Percentiles rank a stretch among this genome's conserved stretches.
phyloP scores from a whole-genome alignment of 1,140 invertebrate genomes.

The Proales similis region DNA sequence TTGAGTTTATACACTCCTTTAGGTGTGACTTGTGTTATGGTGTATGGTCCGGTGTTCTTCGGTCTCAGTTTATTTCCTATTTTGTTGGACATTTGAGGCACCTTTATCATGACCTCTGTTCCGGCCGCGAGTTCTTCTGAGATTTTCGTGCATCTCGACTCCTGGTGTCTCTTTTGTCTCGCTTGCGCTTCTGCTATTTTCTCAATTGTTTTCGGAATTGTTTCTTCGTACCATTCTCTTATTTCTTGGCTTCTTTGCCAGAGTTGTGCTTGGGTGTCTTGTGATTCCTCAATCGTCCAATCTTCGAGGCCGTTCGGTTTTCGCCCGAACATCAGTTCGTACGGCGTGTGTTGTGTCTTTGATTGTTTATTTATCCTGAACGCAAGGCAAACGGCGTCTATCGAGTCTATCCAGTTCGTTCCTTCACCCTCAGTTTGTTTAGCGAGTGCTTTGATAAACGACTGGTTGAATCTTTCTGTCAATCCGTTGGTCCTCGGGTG shows the following conservation, averaged over 20 bases:
- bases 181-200: slow-evolving; percentile 20
- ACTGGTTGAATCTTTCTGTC: slow-evolving; percentile 1
- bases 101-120: slow-evolving; percentile 16
- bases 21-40: slow-evolving; percentile 3
- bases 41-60: slow-evolving; percentile 16
- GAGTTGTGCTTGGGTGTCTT: neutral
- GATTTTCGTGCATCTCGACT: slow-evolving; percentile 3
- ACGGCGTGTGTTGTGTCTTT: slow-evolving; percentile 3
- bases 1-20: slow-evolving; percentile 21
- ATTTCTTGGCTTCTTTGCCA: slow-evolving; percentile 16
- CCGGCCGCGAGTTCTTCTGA: slow-evolving; percentile 1
- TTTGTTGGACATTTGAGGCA: too few relatives aligned
- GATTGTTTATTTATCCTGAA: slow-evolving; percentile 5
- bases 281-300: neutral
- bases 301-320: slow-evolving; percentile 4
- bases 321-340: slow-evolving; percentile 29
- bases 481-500: neutral
- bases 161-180: slow-evolving; percentile 2
- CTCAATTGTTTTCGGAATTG: slow-evolving; percentile 15
- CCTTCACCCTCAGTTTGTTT: slow-evolving; percentile 20
- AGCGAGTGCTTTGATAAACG: slow-evolving; percentile 5
- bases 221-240: slow-evolving; percentile 18
- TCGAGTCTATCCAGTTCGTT: slow-evolving; percentile 2
- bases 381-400: neutral
- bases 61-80: slow-evolving; percentile 16